A percentile compares a stretch with the other conserved stretches of the same genome.
phyloP scores from a whole-genome alignment of 64 coral and sea anemone species.

The Montipora capricornis region DNA sequence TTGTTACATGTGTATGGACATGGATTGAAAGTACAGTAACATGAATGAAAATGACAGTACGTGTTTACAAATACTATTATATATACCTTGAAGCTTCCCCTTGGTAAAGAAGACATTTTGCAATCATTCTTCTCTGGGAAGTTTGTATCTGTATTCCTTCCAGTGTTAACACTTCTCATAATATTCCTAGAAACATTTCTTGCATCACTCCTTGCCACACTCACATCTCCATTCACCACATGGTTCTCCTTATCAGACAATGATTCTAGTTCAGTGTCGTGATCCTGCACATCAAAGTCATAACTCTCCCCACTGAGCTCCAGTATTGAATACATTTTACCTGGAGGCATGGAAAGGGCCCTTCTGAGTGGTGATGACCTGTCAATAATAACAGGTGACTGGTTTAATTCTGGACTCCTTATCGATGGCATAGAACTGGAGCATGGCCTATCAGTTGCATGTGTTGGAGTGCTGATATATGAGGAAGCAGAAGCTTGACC shows the following conservation, averaged over 20 bases:
- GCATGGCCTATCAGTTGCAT: neutral
- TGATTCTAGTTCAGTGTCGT: slow-evolving; percentile 22
- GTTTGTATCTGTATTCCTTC: neutral
- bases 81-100: neutral
- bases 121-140: neutral
- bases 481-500: neutral
- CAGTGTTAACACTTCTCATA: neutral
- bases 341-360: slow-evolving; percentile 22
- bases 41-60: too few species aligned
- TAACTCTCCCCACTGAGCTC: slow-evolving; percentile 47
- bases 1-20: too few species aligned
- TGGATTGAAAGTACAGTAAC: too few species aligned
- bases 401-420: slow-evolving; percentile 3
- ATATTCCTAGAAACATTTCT: neutral
- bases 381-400: neutral
- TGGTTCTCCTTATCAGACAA: slow-evolving; percentile 53
- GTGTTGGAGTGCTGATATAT: neutral
- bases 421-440: slow-evolving; percentile 15
- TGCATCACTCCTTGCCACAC: neutral
- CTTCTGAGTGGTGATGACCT: slow-evolving; percentile 27
- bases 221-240: neutral
- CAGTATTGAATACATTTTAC: slow-evolving; percentile 53
- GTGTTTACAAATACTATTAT: neutral
- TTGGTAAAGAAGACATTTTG: neutral
- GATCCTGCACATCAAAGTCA: slow-evolving; percentile 12